Conservation (phyloP, 2,888 invertebrate species). For the Philaethria dido region DNA sequence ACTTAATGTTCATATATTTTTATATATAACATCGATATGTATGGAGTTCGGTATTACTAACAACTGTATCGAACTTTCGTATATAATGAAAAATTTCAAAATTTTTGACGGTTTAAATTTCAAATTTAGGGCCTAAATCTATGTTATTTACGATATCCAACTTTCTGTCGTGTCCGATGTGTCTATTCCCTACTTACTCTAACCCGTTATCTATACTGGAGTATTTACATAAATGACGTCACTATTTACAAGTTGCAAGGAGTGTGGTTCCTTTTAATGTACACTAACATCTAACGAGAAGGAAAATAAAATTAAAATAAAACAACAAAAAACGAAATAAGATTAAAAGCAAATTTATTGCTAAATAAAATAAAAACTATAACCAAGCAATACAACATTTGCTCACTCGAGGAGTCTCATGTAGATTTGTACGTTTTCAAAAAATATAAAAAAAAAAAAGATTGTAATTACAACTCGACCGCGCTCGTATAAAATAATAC, state of each 20-base stretch:
- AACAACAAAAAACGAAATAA: constrained; percentile 71
- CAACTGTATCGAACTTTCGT: constrained; percentile 59
- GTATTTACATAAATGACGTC: constrained; percentile 66
- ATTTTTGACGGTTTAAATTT: constrained; percentile 47
- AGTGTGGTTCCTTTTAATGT: constrained; percentile 81
- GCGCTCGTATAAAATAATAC: constrained; percentile 59
- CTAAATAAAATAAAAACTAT: constrained; percentile 82
- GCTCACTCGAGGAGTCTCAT: constrained; percentile 62
- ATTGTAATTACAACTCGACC: constrained; percentile 37
- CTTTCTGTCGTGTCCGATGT: constrained; percentile 34
- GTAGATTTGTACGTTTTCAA: constrained; percentile 78
- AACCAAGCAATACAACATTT: constrained; percentile 78
- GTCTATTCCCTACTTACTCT: constrained; percentile 62
- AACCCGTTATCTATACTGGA: constrained; percentile 58
- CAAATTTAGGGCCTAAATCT: constrained; percentile 61
- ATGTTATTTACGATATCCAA: constrained; percentile 47
- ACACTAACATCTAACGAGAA: constrained; percentile 55
- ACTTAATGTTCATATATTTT: constrained; percentile 61
- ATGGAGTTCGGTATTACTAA: constrained; percentile 78
- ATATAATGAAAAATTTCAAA: constrained; percentile 46
- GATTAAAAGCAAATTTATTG: constrained; percentile 83
- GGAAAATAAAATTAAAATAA: constrained; percentile 61
- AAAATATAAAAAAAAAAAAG: constrained; percentile 61
- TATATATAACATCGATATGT: constrained; percentile 83
- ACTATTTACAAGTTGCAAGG: constrained; percentile 82